These are phyloP conservation scores for Clostera curtula DNA, from an alignment of 2,888 invertebrate species.

Conservation along the genomic window DNA sequence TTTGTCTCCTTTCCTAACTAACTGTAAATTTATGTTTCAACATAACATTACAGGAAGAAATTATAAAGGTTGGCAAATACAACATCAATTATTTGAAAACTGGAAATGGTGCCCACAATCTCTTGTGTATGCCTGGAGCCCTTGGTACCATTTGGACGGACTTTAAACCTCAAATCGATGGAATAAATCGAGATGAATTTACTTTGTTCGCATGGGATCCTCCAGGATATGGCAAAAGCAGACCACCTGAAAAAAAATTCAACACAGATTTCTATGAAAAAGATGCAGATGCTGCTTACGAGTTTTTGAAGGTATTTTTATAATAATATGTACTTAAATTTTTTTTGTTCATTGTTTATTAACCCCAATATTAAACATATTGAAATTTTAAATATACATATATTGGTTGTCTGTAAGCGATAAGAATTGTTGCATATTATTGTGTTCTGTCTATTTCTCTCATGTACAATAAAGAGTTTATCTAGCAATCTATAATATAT, in stretches of 20 bases:
- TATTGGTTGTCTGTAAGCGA: no score
- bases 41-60: conserved; percentile 68
- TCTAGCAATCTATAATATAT: no score
- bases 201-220: conserved; percentile 87
- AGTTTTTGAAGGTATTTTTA: conserved; percentile 80
- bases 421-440: no score
- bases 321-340: not conserved
- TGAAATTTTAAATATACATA: no score
- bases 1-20: no score
- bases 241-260: conserved; percentile 85
- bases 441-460: no score
- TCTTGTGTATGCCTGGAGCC: conserved; percentile 87
- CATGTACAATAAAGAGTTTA: no score
- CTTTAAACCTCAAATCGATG: conserved; percentile 84
- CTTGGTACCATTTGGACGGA: conserved; percentile 89
- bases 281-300: conserved; percentile 82
- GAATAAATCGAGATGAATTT: conserved; percentile 76
- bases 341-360: no score
- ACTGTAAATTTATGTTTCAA: not conserved
- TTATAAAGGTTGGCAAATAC: conserved; percentile 76
- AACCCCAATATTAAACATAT: no score
- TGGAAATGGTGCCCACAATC: conserved; percentile 74
- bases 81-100: conserved; percentile 74
- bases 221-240: conserved; percentile 89
- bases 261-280: conserved; percentile 79